A percentile compares a stretch with the other conserved stretches of the same genome.
phyloP scores from a whole-genome alignment of 2,888 invertebrate genomes.

The Mesoligia furuncula region DNA sequence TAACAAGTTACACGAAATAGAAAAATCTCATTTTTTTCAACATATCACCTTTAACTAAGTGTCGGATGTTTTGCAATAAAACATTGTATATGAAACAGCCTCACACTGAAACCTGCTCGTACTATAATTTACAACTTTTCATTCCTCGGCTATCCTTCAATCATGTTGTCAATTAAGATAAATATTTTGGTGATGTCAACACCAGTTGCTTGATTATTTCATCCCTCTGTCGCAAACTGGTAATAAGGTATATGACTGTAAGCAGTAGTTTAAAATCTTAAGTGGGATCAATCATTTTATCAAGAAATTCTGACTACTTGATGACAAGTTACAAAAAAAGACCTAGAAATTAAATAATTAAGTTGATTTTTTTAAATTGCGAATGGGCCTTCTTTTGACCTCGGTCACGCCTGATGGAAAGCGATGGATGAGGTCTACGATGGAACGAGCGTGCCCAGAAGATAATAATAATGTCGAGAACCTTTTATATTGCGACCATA shows the following conservation, averaged over 20 bases:
- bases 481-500: background rate
- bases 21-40: too few species aligned
- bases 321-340: background rate
- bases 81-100: slow-evolving; percentile 6
- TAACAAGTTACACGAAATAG: too few species aligned
- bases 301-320: background rate
- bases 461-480: background rate
- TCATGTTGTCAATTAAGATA: slow-evolving; percentile 52
- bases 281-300: slow-evolving; percentile 1
- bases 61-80: background rate
- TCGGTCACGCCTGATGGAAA: background rate
- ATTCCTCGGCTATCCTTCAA: slow-evolving; percentile 36
- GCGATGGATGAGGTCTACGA: background rate
- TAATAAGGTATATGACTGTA: background rate
- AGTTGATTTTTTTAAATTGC: background rate
- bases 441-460: background rate
- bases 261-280: background rate
- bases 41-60: too few species aligned
- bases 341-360: background rate
- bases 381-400: background rate
- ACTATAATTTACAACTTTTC: slow-evolving; percentile 42
- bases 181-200: slow-evolving; percentile 35
- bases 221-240: slow-evolving; percentile 9
- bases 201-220: slow-evolving; percentile 4
- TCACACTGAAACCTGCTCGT: background rate